phyloP scores from a whole-genome alignment of 2,888 invertebrate genomes.

The Scaptomyza polygonia region DNA sequence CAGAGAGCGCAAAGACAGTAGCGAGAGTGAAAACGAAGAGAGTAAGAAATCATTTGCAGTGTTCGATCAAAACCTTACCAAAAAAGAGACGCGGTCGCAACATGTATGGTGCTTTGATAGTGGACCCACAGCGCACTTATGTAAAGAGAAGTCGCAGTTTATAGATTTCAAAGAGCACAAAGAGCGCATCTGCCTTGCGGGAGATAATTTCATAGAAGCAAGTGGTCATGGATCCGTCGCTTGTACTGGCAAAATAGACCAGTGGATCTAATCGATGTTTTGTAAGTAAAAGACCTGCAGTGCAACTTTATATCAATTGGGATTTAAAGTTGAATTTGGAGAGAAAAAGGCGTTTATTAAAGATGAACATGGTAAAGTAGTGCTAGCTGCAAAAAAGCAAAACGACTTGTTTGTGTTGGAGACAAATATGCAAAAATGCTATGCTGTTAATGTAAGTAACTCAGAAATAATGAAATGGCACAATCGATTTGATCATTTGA shows the following conservation, averaged over 20 bases:
- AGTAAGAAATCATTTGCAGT: too few relatives aligned
- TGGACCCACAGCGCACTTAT: too few relatives aligned
- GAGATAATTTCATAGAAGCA: slow-evolving; percentile 4
- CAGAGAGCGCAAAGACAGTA: too few relatives aligned
- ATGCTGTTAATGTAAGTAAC: not conserved
- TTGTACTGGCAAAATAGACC: too few relatives aligned
- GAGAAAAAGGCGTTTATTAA: not conserved
- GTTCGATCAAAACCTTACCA: too few relatives aligned
- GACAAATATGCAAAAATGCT: too few relatives aligned
- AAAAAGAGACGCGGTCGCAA: not conserved
- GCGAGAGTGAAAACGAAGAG: too few relatives aligned
- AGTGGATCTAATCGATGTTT: not conserved
- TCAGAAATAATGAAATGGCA: not conserved
- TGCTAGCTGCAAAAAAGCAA: not conserved
- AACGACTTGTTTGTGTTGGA: not conserved
- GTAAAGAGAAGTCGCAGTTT: not conserved
- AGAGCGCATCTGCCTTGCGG: slow-evolving; percentile 1
- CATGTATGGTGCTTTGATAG: too few relatives aligned
- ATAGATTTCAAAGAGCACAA: not conserved
- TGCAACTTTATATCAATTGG: too few relatives aligned
- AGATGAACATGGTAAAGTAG: not conserved
- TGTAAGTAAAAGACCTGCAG: slow-evolving; percentile 14
- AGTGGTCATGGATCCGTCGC: too few relatives aligned
- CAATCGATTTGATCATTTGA: slow-evolving; percentile 1
- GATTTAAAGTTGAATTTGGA: too few relatives aligned